These are phyloP conservation scores for Oceanodroma leucorhoa DNA, from an alignment of 2,797 vertebrate species.

Conservation along the genomic window DNA sequence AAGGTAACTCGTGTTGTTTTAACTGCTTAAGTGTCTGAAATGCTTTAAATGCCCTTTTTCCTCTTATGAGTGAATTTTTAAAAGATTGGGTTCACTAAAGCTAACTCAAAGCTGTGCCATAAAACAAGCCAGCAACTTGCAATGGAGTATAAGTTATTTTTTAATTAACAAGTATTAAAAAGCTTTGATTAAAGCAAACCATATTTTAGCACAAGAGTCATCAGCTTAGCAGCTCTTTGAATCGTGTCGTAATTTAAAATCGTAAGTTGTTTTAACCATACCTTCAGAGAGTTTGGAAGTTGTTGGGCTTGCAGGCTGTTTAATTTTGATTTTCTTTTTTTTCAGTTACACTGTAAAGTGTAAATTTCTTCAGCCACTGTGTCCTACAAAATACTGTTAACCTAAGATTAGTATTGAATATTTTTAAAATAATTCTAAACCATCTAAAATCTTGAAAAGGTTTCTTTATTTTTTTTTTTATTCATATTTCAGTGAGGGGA, in stretches of 20 bases:
- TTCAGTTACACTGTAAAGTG: neutral
- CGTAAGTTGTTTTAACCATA: neutral
- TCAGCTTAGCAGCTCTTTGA: neutral
- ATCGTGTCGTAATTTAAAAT: neutral
- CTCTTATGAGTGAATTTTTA: neutral
- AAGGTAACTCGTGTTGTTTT: neutral
- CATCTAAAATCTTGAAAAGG: neutral
- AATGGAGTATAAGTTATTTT: neutral
- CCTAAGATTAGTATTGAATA: neutral
- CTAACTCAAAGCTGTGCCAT: neutral
- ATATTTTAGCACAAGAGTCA: constrained; percentile 2
- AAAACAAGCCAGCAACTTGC: neutral
- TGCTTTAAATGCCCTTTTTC: neutral
- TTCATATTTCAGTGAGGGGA: neutral
- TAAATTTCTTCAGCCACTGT: neutral
- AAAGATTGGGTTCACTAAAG: neutral
- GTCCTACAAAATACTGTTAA: neutral
- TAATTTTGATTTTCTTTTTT: neutral
- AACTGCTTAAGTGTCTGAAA: neutral
- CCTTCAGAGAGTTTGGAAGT: neutral
- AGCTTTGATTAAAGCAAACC: constrained; percentile 26
- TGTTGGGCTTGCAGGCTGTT: neutral
- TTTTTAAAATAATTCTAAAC: neutral
- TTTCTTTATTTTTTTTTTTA: neutral
- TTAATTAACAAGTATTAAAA: neutral